Evolutionary conservation across 2,888 invertebrate genomes (phyloP).

Genomic region (Drosophila rellima): DNA sequence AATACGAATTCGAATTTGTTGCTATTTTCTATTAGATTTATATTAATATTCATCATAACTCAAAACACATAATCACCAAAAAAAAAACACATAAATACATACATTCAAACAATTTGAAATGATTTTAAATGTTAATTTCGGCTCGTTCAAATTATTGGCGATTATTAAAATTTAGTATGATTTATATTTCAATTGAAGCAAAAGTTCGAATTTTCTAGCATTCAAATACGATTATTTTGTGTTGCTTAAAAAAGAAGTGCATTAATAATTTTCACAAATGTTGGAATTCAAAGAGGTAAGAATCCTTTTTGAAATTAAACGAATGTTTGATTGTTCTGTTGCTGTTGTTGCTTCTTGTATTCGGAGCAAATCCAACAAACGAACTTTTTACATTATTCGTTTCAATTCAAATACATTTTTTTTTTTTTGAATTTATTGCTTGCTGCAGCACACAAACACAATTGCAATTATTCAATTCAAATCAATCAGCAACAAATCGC

Average conservation of each 20-base stretch:
- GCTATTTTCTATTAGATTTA: conserved; percentile 48
- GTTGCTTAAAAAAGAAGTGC: background rate
- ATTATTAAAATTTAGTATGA: conserved; percentile 70
- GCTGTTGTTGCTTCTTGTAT: conserved; percentile 3
- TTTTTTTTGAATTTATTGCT: conserved; percentile 7
- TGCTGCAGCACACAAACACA: conserved; percentile 51
- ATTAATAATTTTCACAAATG: conserved; percentile 16
- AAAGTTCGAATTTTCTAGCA: conserved; percentile 50
- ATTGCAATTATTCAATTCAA: conserved; percentile 84
- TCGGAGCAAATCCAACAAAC: conserved; percentile 5
- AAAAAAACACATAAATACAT: conserved; percentile 17
- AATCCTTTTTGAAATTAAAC: background rate
- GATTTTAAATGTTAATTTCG: conserved; percentile 31
- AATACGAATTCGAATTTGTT: conserved; percentile 37
- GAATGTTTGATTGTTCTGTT: background rate
- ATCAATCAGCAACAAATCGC: conserved; percentile 79
- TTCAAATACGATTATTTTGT: background rate
- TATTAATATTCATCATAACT: conserved; percentile 49
- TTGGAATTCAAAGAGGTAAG: conserved; percentile 15
- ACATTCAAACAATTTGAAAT: conserved; percentile 28
- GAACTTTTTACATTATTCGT: conserved; percentile 16
- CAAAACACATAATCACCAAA: conserved; percentile 47
- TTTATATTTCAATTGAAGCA: conserved; percentile 69
- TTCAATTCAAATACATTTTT: conserved; percentile 16
- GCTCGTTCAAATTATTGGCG: conserved; percentile 57